Evolutionary conservation across 2,113 vertebrate genomes (phyloP).

Genomic region (Microtus oregoni): DNA sequence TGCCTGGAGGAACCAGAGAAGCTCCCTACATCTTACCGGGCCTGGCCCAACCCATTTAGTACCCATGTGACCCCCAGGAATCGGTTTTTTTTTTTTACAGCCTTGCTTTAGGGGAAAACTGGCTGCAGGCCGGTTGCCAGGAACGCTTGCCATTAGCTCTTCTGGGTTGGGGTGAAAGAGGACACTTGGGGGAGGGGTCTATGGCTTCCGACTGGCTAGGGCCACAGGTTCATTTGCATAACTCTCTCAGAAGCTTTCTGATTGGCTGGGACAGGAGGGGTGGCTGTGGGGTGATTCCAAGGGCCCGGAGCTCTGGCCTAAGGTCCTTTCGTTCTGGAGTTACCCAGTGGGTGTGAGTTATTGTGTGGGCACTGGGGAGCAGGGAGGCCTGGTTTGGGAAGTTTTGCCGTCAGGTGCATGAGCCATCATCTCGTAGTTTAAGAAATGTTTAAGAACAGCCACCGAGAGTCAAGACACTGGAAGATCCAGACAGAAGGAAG

Average conservation of each 20-base stretch:
- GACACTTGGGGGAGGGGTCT: constrained; percentile 18
- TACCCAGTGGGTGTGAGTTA: constrained; percentile 58
- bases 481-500: constrained; percentile 15
- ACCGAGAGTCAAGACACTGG: constrained; percentile 5
- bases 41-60: background rate
- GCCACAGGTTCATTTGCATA: constrained; percentile 79
- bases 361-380: background rate
- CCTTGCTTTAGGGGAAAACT: background rate
- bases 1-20: background rate
- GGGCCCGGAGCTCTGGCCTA: constrained; percentile 32
- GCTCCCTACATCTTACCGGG: background rate
- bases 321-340: constrained; percentile 41
- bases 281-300: constrained; percentile 88
- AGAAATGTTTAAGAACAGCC: constrained; percentile 59
- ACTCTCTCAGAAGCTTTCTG: background rate
- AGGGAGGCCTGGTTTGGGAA: constrained; percentile 58
- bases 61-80: constrained; percentile 74
- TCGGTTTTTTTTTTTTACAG: constrained; percentile 21
- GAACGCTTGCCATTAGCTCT: constrained; percentile 62
- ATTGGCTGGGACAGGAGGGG: constrained; percentile 86
- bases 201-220: constrained; percentile 76
- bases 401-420: constrained; percentile 74
- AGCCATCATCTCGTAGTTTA: constrained; percentile 57
- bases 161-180: constrained; percentile 57
- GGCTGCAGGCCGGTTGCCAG: constrained; percentile 77